phyloP scores from a whole-genome alignment of 2,797 vertebrate genomes.

The Epinephelus awoara region DNA sequence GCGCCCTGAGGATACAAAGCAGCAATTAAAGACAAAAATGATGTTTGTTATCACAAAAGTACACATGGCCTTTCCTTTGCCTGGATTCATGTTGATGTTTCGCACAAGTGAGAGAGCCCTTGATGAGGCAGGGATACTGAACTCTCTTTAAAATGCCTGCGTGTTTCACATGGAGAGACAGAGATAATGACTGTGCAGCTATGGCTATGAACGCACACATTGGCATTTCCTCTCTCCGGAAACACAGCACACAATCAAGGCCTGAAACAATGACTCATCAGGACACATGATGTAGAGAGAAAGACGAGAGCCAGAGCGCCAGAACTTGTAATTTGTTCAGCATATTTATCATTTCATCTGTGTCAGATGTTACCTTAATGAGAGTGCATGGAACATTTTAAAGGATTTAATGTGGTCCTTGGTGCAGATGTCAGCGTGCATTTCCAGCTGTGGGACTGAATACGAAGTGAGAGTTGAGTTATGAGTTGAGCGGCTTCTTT shows the following conservation, averaged over 20 bases:
- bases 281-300: constrained; percentile 14
- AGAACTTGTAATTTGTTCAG: constrained; percentile 8
- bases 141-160: constrained; percentile 35
- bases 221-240: constrained; percentile 75
- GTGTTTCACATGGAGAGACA: constrained; percentile 44
- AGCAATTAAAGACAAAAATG: constrained; percentile 27
- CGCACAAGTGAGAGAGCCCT: constrained; percentile 22
- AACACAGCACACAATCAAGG: constrained; percentile 41
- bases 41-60: constrained; percentile 33
- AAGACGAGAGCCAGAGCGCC: background rate
- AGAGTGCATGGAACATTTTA: constrained; percentile 1
- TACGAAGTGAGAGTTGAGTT: constrained; percentile 25
- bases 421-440: constrained; percentile 22
- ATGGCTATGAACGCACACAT: constrained; percentile 60
- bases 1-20: constrained; percentile 24
- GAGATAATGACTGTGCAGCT: constrained; percentile 65
- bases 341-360: constrained; percentile 7
- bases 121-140: constrained; percentile 41
- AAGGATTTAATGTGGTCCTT: background rate
- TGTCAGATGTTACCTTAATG: constrained; percentile 35
- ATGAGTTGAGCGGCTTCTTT: constrained; percentile 28
- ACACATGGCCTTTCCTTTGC: constrained; percentile 12
- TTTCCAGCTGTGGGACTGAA: constrained; percentile 54
- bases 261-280: constrained; percentile 66
- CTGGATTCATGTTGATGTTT: constrained; percentile 37